phyloP scores from a whole-genome alignment of 2,113 vertebrate genomes.

The Phylloscopus trochilus region DNA sequence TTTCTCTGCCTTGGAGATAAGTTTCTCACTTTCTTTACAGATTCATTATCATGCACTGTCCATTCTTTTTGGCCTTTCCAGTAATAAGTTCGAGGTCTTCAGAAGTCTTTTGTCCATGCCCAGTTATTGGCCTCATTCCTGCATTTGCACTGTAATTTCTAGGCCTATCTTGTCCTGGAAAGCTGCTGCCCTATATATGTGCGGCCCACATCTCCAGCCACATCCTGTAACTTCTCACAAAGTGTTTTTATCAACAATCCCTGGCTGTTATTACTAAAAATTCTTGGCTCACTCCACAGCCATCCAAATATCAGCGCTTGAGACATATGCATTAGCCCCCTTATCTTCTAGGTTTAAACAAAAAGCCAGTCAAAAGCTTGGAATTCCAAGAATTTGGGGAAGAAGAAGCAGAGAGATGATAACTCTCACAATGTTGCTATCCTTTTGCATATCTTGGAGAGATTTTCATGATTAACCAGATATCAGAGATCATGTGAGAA shows the following conservation, averaged over 20 bases:
- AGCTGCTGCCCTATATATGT: background rate
- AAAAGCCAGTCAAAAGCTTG: background rate
- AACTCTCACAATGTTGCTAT: accelerated
- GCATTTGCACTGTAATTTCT: background rate
- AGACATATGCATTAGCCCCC: background rate
- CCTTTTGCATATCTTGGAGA: background rate
- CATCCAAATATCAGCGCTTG: background rate
- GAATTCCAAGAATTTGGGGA: background rate
- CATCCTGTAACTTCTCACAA: background rate
- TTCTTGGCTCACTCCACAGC: background rate
- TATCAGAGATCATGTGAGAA: background rate
- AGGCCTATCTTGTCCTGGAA: background rate
- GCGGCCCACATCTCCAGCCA: background rate
- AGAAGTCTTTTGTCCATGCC: background rate
- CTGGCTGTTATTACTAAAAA: background rate
- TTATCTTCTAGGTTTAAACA: background rate
- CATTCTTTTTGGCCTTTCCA: too few relatives aligned
- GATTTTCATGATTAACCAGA: background rate
- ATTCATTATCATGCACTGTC: too few relatives aligned
- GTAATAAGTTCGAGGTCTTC: background rate
- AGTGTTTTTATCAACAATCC: background rate
- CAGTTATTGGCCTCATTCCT: background rate
- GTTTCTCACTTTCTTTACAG: background rate
- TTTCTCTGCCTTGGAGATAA: background rate
- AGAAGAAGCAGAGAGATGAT: too few relatives aligned